Base-by-base conservation (phyloP, 2,888 invertebrate species). In the Melangyna quadrimaculata region DNA sequence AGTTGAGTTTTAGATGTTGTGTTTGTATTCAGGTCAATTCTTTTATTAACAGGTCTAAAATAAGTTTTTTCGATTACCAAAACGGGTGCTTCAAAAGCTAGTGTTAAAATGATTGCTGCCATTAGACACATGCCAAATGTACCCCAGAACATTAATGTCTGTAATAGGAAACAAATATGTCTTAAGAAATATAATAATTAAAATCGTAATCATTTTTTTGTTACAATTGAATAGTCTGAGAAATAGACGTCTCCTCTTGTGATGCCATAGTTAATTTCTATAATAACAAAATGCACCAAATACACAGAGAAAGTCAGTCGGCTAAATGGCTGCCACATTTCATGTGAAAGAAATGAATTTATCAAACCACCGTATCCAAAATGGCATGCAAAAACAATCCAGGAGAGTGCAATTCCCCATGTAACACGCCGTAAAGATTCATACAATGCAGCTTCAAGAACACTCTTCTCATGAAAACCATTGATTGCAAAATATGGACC, bases 371-470 rank as follows among this genome's bases (percentile, higher is more conserved):
- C 92, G 57, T 90, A 90, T 1, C 91, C 91, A 73, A 91, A 91
- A 74, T 91, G 90, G 48, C 92, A 92, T 32, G 91, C 90, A 89
- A 92, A 92, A 17, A 92, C 90, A 43, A 92, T 90, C 91, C 92
- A 91, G 1, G 89, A 90, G 35, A 92, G 89, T 32, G 89, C 74
- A 1, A 90, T 17, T 12, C 90, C 89, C 92, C 92, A 92, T 3
- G 90, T 84, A 29, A 88, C 88, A 35, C 92, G 90, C 79, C 89
- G 90, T 0, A 91, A 81, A 2, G 91, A 89, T 87, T 91, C 91
- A 78, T 89, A 92, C 43, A 92, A 63, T 14, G 91, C 92, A 55
- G 90, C 90, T 81, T 92, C 91, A 22, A 90, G 69, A 4, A 89
- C 63, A 0, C 90, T 89, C 0, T 89, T 53, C 0, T 88, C 88